Evolutionary conservation across 2,797 vertebrate species (phyloP), one percentile per base, ranked within the genome.

Genomic region (Sebastes melanostomus): DNA sequence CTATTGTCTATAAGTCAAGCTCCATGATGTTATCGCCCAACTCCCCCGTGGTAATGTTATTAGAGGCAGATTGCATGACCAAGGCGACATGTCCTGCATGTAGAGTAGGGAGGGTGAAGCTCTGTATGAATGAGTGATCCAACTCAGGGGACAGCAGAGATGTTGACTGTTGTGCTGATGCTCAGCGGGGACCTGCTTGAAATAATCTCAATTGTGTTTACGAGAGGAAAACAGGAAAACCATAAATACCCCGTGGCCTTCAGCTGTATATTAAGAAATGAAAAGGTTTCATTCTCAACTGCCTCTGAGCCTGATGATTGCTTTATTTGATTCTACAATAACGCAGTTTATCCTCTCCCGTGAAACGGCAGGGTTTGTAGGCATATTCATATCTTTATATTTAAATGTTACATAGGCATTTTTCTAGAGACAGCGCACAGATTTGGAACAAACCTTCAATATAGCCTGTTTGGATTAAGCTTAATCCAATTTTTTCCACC

Each of bases 201-300:
- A 82, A 63, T 81, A 73, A 59, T 34, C 60, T 73, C 54, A 82
- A 74, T 56, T 76, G 71, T 83, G 38, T 86, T 82, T 75, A 46
- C 13, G 1, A n/a, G 68, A 75, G 63, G 22, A 68, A 69, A 77
- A 75, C 56, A 32, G 61, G 46, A 50, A 54, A 54, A 54, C 50
- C 11, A 66, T 54, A 38, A 73, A 84, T 56, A 14, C 62, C 34
- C 14, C 4, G 4, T 62, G 78, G 14, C 77, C 50, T 72, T 75
- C 10, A 66, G 75, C 72, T 63, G 46, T 22, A 12, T 63, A 61
- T 78, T 72, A 65, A 63, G 32, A 50, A 52, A 72, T 66, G 5
- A 61, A 81, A 67, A 75, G 75, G 34, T 63, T 77, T 65, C 7
- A 25, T 34, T 50, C 18, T 29, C 0, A n/a, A 11, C 36, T 27